phyloP scores from a whole-genome alignment of 2,113 vertebrate species.

The Vulpes vulpes region DNA sequence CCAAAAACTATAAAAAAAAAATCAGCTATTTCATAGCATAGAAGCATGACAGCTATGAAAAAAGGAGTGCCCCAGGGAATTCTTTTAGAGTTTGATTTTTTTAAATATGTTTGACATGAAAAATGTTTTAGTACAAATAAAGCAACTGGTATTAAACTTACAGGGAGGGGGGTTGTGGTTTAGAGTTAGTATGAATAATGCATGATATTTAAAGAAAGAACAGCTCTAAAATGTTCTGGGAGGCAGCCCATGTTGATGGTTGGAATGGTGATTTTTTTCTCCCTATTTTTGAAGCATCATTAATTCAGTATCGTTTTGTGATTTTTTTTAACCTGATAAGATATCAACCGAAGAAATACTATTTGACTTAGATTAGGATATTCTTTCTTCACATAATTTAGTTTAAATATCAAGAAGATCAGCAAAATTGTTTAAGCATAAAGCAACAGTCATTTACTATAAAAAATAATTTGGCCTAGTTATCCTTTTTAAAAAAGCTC shows the following conservation, averaged over 20 bases:
- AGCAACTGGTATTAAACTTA: conserved; percentile 96
- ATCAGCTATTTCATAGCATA: conserved; percentile 92
- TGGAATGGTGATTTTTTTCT: conserved; percentile 85
- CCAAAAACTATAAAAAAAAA: conserved; percentile 87
- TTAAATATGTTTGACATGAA: conserved; percentile 94
- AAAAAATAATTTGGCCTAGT: conserved; percentile 81
- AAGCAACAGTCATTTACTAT: conserved; percentile 79
- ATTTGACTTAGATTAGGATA: conserved; percentile 87
- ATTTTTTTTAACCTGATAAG: conserved; percentile 81
- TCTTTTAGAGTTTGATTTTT: conserved; percentile 93
- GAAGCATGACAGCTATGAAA: conserved; percentile 97
- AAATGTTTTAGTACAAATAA: conserved; percentile 99
- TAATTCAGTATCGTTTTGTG: conserved; percentile 87
- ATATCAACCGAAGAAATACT: conserved; percentile 83
- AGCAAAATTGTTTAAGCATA: conserved; percentile 86
- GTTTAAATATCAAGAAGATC: conserved; percentile 84
- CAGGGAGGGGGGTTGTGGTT: conserved; percentile 90
- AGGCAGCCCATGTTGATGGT: conserved; percentile 88
- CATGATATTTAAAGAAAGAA: conserved; percentile 95
- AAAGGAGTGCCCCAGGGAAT: conserved; percentile 95
- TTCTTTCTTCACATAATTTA: conserved; percentile 88
- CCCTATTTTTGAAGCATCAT: conserved; percentile 90
- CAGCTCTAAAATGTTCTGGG: conserved; percentile 89
- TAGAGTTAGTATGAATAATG: conserved; percentile 94
- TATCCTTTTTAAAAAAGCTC: conserved; percentile 72